Conservation (phyloP, 2,113 vertebrate genomes). For the Capreolus pygargus region DNA sequence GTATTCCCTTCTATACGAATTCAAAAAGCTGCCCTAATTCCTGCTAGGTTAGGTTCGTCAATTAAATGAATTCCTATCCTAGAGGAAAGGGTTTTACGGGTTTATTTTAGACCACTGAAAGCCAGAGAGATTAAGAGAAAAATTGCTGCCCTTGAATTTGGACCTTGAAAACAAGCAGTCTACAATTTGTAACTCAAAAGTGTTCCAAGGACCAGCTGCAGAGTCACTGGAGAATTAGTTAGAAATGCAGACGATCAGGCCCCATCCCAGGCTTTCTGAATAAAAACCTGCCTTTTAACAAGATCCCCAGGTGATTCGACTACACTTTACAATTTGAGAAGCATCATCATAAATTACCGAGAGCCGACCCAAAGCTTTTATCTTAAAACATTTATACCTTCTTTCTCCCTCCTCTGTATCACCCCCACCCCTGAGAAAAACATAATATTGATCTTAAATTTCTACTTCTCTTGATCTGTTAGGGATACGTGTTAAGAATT, state of each 20-base stretch:
- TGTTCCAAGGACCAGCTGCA: background rate
- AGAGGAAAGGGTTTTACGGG: background rate
- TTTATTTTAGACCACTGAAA: constrained; percentile 20
- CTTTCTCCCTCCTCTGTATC: background rate
- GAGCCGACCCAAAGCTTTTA: background rate
- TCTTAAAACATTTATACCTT: background rate
- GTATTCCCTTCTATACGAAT: background rate
- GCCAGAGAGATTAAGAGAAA: constrained; percentile 32
- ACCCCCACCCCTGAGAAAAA: background rate
- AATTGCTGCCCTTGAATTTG: background rate
- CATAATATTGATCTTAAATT: background rate
- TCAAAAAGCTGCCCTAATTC: background rate
- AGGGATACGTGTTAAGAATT: background rate
- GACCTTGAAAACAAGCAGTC: background rate
- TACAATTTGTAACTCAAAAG: background rate
- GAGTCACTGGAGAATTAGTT: background rate
- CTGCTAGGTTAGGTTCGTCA: background rate
- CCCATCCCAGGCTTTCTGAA: background rate
- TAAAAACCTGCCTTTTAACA: background rate
- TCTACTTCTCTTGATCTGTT: background rate
- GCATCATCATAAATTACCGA: background rate
- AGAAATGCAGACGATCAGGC: background rate
- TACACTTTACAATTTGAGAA: background rate
- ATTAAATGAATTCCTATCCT: constrained; percentile 8
- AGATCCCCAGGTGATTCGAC: background rate